Base-by-base conservation (phyloP, 2,888 invertebrate species). In the Tetheella fluctuosa region DNA sequence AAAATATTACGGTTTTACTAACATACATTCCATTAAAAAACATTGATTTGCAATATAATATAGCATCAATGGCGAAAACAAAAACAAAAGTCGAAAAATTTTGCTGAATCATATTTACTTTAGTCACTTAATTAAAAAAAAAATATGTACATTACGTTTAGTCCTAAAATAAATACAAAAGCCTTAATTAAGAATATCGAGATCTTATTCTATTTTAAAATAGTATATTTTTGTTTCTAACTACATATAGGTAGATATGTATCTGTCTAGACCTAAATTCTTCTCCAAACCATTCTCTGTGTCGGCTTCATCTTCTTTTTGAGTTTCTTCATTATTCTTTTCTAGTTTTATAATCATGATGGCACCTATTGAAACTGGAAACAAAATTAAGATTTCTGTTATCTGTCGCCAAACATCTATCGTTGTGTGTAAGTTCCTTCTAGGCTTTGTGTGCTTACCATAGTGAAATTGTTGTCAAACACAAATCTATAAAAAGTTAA, bases 221-320 rank as follows among this genome's bases (percentile, higher is more conserved):
- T 58, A 34, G 60, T 25, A 28, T 13, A 0, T 20, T 42, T 23
- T n/a, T 20, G n/a, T 39, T 28, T 58, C 23, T 30, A 54, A 15
- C 76, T 88, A 92, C 91, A 92, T 92, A 60, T 92, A 87, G 13
- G 92, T 92, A 0, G 91, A 90, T 69, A 91, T 90, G 64, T 91
- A 91, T 84, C 86, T 84, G 61, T 91, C 91, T 30, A 91, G 67
- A 1, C 83, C 83, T 2, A 74, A 75, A 42, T 74, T 84, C 73
- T 91, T 91, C 23, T 88, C 80, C 12, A 64, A 74, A 15, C 60
- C 67, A 0, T 64, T 68, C 0, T 76, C 79, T 23, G 71, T 73
- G 17, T 69, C 69, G 0, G 20, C 6, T 54, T 76, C 70, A 23
- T 77, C 76, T 58, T 71, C 76, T 37, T 63, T 63, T n/a, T 69